Evolutionary conservation across 2,797 vertebrate genomes (phyloP).

Genomic region (Argyrosomus regius): DNA sequence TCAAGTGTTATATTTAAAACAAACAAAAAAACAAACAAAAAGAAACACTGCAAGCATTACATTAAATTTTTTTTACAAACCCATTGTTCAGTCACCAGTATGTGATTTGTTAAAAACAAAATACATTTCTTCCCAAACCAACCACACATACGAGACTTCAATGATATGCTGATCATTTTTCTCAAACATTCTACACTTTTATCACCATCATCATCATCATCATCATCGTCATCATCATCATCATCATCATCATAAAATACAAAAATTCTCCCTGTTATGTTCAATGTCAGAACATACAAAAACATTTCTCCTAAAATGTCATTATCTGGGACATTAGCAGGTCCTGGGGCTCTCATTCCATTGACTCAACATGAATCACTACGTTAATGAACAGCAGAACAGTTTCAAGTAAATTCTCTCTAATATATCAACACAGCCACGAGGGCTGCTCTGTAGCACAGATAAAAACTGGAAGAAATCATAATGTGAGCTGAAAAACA

Average conservation of each 20-base stretch:
- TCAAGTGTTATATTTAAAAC: neutral
- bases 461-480: neutral
- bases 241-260: neutral
- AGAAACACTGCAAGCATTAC: neutral
- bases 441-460: constrained; percentile 13
- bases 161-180: constrained; percentile 12
- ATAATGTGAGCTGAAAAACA: neutral
- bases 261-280: constrained; percentile 34
- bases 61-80: constrained; percentile 23
- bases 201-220: constrained; percentile 24
- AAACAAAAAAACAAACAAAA: constrained; percentile 9
- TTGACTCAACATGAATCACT: constrained; percentile 72
- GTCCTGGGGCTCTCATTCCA: constrained; percentile 44
- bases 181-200: constrained; percentile 18
- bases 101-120: constrained; percentile 30
- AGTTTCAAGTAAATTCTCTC: constrained; percentile 43
- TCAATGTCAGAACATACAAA: constrained; percentile 46
- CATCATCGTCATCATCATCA: neutral
- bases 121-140: constrained; percentile 24
- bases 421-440: constrained; percentile 37
- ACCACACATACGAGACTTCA: constrained; percentile 13
- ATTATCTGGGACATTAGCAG: constrained; percentile 66
- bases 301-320: constrained; percentile 52
- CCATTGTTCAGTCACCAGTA: constrained; percentile 17
- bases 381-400: constrained; percentile 67